Evolutionary conservation across 2,888 invertebrate species (phyloP), one percentile per base, ranked within the genome.

Genomic region (Andrena trimmerana): DNA sequence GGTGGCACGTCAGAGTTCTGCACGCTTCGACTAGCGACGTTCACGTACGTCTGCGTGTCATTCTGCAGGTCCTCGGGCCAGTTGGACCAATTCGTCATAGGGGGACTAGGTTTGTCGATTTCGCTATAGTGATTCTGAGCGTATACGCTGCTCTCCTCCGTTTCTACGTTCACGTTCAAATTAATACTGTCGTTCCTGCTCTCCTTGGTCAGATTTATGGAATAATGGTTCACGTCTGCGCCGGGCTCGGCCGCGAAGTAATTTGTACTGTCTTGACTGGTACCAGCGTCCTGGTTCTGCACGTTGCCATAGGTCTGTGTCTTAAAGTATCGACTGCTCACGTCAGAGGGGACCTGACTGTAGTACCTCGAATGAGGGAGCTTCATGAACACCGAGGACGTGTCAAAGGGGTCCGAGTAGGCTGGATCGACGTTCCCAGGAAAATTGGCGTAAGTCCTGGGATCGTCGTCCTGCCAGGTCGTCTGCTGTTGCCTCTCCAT

Each of bases 351-450:
- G 2, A 94, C 94, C 66, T 94, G 94, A 50, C 94, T 94, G 83
- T 95, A 95, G 74, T 94, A 94, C 8, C 94, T 90, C 0, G 93
- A 94, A 16, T 91, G 91, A 0, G 93, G 90, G 0, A 92, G 86
- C 72, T 93, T 92, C 73, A 90, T 86, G 48, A 93, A 93, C 1
- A 95, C 92, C 2, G 92, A 88, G 0, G 96, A 96, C 0, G 97
- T 97, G 88, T 97, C 97, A 87, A 97, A 97, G 0, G 97, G 97
- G 94, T 97, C 96, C 8, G 94, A 93, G n/a, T 87, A 90, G 4
- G 88, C 67, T 0, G 88, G 62, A 16, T 85, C 88, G 3, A 81
- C 81, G 8, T 88, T 86, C 0, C 89, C 90, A 0, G 93, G 91
- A 65, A 92, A 93, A 77, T 94, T 94, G 0, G 93, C 93, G 24